These are phyloP conservation scores for Sebastes oblongus DNA, from an alignment of 2,797 vertebrate species.

Conservation along the genomic window DNA sequence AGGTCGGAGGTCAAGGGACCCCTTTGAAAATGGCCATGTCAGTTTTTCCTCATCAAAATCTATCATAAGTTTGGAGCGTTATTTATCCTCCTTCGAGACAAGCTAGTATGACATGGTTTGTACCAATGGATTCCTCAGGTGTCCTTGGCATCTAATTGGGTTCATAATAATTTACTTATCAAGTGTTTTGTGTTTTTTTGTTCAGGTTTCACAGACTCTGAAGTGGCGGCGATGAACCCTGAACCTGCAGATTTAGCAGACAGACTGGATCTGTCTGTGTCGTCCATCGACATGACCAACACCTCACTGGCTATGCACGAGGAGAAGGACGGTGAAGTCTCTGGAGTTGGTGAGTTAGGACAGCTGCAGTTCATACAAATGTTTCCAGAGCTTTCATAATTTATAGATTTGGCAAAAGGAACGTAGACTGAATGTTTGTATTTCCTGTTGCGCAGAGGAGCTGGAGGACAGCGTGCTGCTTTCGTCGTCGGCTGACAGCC, in stretches of 20 bases:
- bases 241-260: slow-evolving; percentile 72
- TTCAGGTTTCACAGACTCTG: slow-evolving; percentile 72
- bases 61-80: too few species aligned
- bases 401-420: not conserved
- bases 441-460: slow-evolving; percentile 65
- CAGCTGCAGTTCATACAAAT: not conserved
- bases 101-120: too few species aligned
- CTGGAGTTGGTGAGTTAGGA: slow-evolving; percentile 76
- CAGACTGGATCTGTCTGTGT: slow-evolving; percentile 79
- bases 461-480: slow-evolving; percentile 63
- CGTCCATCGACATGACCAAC: slow-evolving; percentile 81
- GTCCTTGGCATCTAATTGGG: not conserved
- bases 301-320: slow-evolving; percentile 77
- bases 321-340: slow-evolving; percentile 71
- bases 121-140: too few species aligned
- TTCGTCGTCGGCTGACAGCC: slow-evolving; percentile 26
- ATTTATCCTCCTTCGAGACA: too few species aligned
- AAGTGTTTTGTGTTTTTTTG: not conserved
- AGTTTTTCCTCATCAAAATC: too few species aligned
- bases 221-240: slow-evolving; percentile 48
- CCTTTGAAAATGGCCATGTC: too few species aligned
- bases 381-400: not conserved
- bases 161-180: not conserved
- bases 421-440: not conserved
- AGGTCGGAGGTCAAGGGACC: too few species aligned